phyloP scores from a whole-genome alignment of 2,797 vertebrate genomes.

The Sebastolobus altivelis region DNA sequence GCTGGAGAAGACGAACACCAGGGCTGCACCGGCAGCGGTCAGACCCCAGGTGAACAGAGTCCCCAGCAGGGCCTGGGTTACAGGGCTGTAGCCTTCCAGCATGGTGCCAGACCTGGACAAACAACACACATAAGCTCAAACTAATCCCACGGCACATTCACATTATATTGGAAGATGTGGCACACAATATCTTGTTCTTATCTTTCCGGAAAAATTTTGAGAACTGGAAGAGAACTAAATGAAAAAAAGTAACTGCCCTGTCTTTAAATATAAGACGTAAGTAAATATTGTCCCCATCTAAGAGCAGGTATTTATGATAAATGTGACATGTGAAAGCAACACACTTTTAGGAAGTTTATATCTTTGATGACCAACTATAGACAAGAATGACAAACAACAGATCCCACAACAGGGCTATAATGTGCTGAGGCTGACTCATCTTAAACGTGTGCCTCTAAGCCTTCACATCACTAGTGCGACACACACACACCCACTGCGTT shows the following conservation, averaged over 20 bases:
- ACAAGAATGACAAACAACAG: background rate
- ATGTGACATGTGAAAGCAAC: background rate
- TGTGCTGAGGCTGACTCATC: background rate
- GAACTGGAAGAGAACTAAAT: background rate
- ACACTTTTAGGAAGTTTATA: background rate
- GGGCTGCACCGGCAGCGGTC: conserved; percentile 91
- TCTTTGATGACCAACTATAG: background rate
- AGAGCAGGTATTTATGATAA: background rate
- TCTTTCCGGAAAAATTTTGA: background rate
- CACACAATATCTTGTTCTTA: background rate
- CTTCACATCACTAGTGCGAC: background rate
- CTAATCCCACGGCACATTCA: background rate
- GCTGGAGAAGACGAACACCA: conserved; percentile 93
- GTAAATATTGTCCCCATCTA: background rate
- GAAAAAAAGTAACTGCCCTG: background rate
- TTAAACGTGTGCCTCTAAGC: background rate
- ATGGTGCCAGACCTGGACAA: conserved; percentile 81
- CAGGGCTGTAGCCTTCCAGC: conserved; percentile 88
- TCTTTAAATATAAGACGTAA: background rate
- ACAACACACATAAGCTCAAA: conserved; percentile 18
- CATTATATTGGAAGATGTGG: background rate
- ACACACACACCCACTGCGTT: conserved; percentile 8
- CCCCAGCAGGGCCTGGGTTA: conserved; percentile 91
- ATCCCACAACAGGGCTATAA: background rate
- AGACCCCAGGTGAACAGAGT: conserved; percentile 95